Evolutionary conservation across 2,888 invertebrate genomes (phyloP), one percentile per base, ranked within the genome.

Genomic region (Ernsta delagoae): DNA sequence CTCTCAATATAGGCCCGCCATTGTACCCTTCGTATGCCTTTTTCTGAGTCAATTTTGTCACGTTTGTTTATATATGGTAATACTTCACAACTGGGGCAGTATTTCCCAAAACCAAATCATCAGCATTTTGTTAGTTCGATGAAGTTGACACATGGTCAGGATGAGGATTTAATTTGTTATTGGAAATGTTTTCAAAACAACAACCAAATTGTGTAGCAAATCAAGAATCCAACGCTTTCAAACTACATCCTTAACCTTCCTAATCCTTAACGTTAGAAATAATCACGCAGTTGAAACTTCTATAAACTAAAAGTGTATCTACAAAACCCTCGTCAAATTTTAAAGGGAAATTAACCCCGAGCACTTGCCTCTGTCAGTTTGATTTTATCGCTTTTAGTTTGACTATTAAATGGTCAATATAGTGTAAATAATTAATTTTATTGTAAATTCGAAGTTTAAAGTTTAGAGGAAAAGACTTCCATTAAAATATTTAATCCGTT

Each of bases 1-100:
- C 86, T 86, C 79, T 83, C 92, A 90, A 93, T 92, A 92, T 90
- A 81, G 78, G 83, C 83, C 77, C 84, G 87, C 85, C 80, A 78
- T 74, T 75, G 79, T 83, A 80, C 82, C 84, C 84, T 84, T 85
- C 82, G 80, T 77, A 80, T 82, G 81, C 85, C 82, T 88, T 89
- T 89, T 90, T 74, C 73, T 75, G 79, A 78, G 76, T 79, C 79
- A 80, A 83, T 86, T 85, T 87, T 82, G 82, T 77, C 79, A 76
- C 74, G 76, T 74, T 77, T 82, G 86, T 87, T 88, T 89, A 83
- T 83, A 82, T 87, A 87, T 88, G 87, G 77, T 85, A 83, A 87
- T 78, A 75, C 70, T 65, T 72, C 74, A 66, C 73, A 61, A 45
- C 67, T 61, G 39, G 61, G 67, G 45, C 54, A 59, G 41, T 66